Evolutionary conservation across 2,797 vertebrate genomes (phyloP).

Genomic region (Novumbra hubbsi): DNA sequence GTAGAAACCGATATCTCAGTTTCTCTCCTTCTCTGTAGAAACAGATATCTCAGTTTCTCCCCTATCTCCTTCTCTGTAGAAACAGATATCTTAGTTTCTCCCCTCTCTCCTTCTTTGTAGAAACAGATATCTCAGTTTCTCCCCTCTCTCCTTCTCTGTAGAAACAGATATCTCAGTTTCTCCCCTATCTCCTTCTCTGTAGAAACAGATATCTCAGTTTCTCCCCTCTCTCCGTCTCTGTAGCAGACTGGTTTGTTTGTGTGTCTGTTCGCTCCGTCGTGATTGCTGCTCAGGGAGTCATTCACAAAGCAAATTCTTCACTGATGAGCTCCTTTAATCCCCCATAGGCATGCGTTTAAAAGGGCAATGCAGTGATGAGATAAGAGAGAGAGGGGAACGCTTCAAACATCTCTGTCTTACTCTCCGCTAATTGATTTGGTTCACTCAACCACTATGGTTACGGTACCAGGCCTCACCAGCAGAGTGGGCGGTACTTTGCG

Average conservation of each 20-base stretch:
- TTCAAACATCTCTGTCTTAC: constrained; percentile 38
- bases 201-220: background rate
- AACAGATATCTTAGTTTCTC: constrained; percentile 1
- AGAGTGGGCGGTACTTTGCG: background rate
- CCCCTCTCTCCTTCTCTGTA: too few relatives aligned
- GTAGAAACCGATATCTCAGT: background rate
- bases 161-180: background rate
- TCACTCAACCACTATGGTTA: background rate
- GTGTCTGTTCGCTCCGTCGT: constrained; percentile 20
- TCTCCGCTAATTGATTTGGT: constrained; percentile 20
- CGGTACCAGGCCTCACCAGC: background rate
- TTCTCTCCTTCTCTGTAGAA: background rate
- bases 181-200: background rate
- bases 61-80: too few relatives aligned
- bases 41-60: background rate
- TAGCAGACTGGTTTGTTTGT: constrained; percentile 55
- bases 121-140: constrained; percentile 1
- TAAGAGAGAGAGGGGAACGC: constrained; percentile 36
- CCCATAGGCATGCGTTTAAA: constrained; percentile 22
- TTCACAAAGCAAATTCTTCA: constrained; percentile 42
- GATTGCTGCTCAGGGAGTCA: constrained; percentile 47
- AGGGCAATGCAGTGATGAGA: constrained; percentile 24
- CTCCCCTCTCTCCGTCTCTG: background rate
- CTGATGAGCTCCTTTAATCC: constrained; percentile 37
- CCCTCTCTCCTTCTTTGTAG: background rate